Evolutionary conservation across 1,140 invertebrate species (phyloP).

Genomic region (Cydia pomonella): DNA sequence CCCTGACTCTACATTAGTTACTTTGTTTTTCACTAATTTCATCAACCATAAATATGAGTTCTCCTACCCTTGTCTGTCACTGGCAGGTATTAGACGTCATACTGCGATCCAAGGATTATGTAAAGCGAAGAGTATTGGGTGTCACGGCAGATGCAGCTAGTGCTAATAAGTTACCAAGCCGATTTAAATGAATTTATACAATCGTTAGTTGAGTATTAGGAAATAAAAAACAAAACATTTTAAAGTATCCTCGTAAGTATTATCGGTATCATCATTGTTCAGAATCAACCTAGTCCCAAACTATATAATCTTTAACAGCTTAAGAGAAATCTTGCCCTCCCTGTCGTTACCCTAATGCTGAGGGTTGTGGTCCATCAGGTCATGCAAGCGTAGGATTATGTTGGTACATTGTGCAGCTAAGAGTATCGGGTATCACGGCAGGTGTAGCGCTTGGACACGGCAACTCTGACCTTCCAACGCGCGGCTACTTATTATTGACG

Average conservation of each 20-base stretch:
- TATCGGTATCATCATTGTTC: too few relatives aligned
- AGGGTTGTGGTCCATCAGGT: too few relatives aligned
- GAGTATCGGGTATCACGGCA: too few relatives aligned
- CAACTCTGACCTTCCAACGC: conserved; percentile 26
- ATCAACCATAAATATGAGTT: not conserved
- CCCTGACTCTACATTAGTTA: too few relatives aligned
- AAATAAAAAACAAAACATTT: too few relatives aligned
- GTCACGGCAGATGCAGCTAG: conserved; percentile 56
- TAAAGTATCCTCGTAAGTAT: too few relatives aligned
- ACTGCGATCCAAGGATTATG: conserved; percentile 51
- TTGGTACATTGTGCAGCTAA: too few relatives aligned
- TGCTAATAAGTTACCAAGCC: conserved; percentile 54
- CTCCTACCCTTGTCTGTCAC: not conserved
- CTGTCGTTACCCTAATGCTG: too few relatives aligned
- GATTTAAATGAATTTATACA: conserved; percentile 34
- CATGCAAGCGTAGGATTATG: too few relatives aligned
- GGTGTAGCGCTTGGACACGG: conserved; percentile 35
- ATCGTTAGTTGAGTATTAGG: not conserved
- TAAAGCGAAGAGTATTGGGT: conserved; percentile 56
- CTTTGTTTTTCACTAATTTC: not conserved
- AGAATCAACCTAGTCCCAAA: too few relatives aligned
- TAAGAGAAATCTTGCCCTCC: too few relatives aligned
- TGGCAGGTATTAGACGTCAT: conserved; percentile 14
- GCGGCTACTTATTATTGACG: not conserved
- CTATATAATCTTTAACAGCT: too few relatives aligned